Evolutionary conservation across 2,888 invertebrate genomes (phyloP).

Genomic region (Eulithis testata): DNA sequence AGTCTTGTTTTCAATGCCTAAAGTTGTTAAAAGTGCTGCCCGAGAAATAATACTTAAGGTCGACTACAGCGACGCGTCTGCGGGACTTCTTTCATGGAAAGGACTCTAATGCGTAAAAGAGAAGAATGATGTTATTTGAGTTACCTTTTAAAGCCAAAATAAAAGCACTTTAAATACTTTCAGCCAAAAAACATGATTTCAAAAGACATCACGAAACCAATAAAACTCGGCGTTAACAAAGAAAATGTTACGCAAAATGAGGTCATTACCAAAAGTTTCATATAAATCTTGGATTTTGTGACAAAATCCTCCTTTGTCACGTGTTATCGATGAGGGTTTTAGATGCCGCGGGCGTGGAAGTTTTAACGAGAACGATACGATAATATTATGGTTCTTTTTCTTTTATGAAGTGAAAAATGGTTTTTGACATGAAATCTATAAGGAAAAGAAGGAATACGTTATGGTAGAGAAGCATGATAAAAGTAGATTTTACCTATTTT

Average conservation of each 20-base stretch:
- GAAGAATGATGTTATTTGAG: too few relatives aligned
- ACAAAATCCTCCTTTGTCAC: conserved; percentile 28
- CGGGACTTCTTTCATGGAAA: too few relatives aligned
- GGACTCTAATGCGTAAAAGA: too few relatives aligned
- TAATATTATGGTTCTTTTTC: neutral
- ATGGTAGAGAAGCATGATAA: too few relatives aligned
- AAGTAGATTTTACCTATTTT: too few relatives aligned
- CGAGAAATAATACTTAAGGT: too few relatives aligned
- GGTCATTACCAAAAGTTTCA: conserved; percentile 21
- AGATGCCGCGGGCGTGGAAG: conserved; percentile 11
- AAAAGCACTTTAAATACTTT: neutral
- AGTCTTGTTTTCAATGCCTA: too few relatives aligned
- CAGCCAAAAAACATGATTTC: neutral
- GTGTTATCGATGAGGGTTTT: conserved; percentile 22
- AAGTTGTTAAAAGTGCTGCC: too few relatives aligned
- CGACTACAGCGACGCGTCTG: too few relatives aligned
- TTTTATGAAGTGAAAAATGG: neutral
- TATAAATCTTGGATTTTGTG: conserved; percentile 20
- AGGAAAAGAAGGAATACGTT: too few relatives aligned
- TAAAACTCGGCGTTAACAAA: conserved; percentile 25
- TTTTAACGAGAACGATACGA: conserved; percentile 18
- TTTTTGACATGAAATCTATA: too few relatives aligned
- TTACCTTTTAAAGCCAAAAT: too few relatives aligned
- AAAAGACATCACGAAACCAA: conserved; percentile 21
- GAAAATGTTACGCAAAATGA: conserved; percentile 16